Evolutionary conservation across 2,797 vertebrate species (phyloP).

Genomic region (Paratrypauchen microcephalus): DNA sequence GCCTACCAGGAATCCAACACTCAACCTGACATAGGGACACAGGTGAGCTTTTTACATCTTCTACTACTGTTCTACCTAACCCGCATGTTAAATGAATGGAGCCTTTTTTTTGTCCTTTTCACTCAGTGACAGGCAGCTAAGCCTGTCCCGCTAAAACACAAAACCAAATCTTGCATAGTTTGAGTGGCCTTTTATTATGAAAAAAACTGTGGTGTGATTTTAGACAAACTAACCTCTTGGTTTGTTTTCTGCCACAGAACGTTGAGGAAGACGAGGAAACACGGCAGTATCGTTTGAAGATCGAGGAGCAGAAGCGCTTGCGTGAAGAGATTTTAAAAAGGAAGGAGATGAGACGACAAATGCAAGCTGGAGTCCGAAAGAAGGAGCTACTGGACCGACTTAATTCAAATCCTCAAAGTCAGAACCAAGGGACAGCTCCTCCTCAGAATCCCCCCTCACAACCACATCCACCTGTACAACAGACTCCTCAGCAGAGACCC

Average conservation of each 20-base stretch:
- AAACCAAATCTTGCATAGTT: background rate
- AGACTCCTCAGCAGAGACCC: conserved; percentile 58
- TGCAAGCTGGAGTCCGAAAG: conserved; percentile 94
- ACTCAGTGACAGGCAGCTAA: background rate
- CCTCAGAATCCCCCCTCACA: conserved; percentile 55
- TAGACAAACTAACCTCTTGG: background rate
- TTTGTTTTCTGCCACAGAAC: conserved; percentile 71
- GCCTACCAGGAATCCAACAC: conserved; percentile 70
- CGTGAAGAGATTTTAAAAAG: conserved; percentile 92
- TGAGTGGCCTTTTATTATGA: background rate
- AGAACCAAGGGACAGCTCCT: conserved; percentile 53
- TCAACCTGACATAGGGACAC: conserved; percentile 25
- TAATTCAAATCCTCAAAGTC: conserved; percentile 63
- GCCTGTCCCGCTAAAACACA: background rate
- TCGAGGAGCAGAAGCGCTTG: conserved; percentile 95
- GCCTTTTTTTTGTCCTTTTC: background rate
- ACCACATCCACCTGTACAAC: conserved; percentile 47
- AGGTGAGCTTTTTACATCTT: conserved; percentile 57
- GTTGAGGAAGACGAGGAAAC: conserved; percentile 95
- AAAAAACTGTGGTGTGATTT: background rate
- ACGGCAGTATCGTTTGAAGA: conserved; percentile 91
- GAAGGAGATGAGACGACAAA: conserved; percentile 93
- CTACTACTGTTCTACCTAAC: background rate
- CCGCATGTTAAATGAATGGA: background rate
- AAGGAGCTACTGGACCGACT: conserved; percentile 91